A percentile compares a stretch with the other conserved stretches of the same genome.
phyloP scores from a whole-genome alignment of 2,888 invertebrate genomes.

The Hydropsyche betteni region DNA sequence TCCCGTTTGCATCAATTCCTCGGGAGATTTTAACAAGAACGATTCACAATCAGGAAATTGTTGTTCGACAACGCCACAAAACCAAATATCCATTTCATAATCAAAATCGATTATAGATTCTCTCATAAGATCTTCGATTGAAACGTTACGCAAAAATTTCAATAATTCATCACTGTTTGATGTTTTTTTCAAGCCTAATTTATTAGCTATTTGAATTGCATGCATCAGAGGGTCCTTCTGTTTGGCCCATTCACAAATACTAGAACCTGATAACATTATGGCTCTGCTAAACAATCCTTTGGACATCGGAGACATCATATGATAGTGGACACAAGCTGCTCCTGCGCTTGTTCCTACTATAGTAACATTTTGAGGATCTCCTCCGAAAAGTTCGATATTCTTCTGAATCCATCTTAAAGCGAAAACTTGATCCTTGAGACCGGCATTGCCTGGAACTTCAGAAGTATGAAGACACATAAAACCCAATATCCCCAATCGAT shows the following conservation, averaged over 20 bases:
- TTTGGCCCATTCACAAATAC: conserved; percentile 37
- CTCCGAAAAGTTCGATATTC: conserved; percentile 38
- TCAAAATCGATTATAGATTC: conserved; percentile 27
- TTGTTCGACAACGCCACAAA: conserved; percentile 47
- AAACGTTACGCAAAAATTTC: conserved; percentile 40
- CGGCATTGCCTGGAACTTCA: conserved; percentile 44
- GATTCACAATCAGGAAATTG: conserved; percentile 25
- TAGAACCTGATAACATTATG: conserved; percentile 45
- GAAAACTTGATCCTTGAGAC: conserved; percentile 41
- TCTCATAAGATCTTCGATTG: conserved; percentile 36
- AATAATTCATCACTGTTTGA: conserved; percentile 36
- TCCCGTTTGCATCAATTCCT: conserved; percentile 34
- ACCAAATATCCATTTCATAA: conserved; percentile 7
- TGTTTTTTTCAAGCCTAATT: conserved; percentile 26
- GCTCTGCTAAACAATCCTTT: conserved; percentile 43
- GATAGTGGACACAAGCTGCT: conserved; percentile 28
- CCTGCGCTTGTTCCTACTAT: conserved; percentile 39
- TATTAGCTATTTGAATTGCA: conserved; percentile 8
- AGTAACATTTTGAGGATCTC: conserved; percentile 38
- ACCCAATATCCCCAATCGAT: conserved; percentile 53
- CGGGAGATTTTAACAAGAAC: conserved; percentile 39
- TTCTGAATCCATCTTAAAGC: conserved; percentile 36
- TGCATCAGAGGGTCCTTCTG: conserved; percentile 28
- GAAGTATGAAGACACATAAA: conserved; percentile 42
- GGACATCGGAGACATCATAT: conserved; percentile 35